Percentiles rank a stretch among this genome's conserved stretches.
Conservation (phyloP, 2,888 invertebrate species). For the Patella ulyssiponensis region DNA sequence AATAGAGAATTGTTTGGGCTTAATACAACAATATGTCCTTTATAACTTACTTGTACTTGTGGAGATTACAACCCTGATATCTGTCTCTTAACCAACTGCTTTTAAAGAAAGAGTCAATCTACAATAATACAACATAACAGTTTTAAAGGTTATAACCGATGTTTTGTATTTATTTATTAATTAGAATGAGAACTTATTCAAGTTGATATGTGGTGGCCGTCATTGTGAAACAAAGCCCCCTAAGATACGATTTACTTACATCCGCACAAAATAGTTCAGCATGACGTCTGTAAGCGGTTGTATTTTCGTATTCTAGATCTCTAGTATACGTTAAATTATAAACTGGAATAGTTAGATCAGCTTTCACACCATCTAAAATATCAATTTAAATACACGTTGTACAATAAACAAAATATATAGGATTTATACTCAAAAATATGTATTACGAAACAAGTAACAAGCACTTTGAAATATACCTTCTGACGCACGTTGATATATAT, state of each 20-base stretch:
- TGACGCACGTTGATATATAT: too few species aligned
- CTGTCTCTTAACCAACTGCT: constrained; percentile 26
- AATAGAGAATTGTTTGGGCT: too few species aligned
- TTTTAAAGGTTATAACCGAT: too few species aligned
- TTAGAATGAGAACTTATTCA: too few species aligned
- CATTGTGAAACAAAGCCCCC: too few species aligned
- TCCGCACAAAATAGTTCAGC: constrained; percentile 37
- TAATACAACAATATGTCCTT: too few species aligned
- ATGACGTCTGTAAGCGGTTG: constrained; percentile 31
- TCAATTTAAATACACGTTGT: background rate
- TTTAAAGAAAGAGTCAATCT: constrained; percentile 32
- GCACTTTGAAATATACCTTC: too few species aligned
- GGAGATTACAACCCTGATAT: constrained; percentile 25
- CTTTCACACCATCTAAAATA: constrained; percentile 26
- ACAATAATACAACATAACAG: background rate
- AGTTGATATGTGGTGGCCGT: too few species aligned
- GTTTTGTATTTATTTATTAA: too few species aligned
- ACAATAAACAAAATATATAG: background rate
- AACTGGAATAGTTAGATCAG: constrained; percentile 30
- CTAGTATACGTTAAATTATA: constrained; percentile 40
- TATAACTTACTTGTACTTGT: constrained; percentile 17
- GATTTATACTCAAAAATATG: background rate
- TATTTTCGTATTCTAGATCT: constrained; percentile 29
- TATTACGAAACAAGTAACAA: background rate
- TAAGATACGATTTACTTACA: constrained; percentile 25